Evolutionary conservation across 2,113 vertebrate species (phyloP), one percentile per base, ranked within the genome.

Genomic region (Pogonocichla stellata): DNA sequence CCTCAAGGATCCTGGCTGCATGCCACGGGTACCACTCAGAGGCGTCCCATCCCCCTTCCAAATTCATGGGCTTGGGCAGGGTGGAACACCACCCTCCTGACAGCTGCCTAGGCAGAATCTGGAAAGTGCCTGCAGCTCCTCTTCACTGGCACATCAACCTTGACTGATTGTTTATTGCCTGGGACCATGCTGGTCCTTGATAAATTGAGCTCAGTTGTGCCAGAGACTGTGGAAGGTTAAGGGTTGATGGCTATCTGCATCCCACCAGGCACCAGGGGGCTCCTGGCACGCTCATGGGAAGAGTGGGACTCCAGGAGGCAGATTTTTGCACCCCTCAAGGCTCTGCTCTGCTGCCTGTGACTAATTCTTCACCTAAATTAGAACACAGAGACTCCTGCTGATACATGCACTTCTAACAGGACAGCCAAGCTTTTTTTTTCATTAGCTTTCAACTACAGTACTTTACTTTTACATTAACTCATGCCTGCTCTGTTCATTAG

Each of bases 321-420:
- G 54, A 36, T 26, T 34, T 33, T 34, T 75, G 54, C 53, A 54
- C 36, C 28, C 60, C 57, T 5, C 2, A 4, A 58, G 65, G 57
- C 34, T 72, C 80, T 69, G 23, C 45, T 80, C 51, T 70, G 12
- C 61, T 1, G 12, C n/a, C 72, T 40, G 9, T 36, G 53, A 88
- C 56, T 92, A 85, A 95, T 79, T 60, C 74, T 61, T 92, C 71
- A 36, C 34, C 48, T 61, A 58, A 89, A 85, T 79, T 77, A 47
- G 58, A 93, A 61, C 42, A 38, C 0, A 0, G 24, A 62, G 13
- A 25, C 12, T 82, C 77, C 71, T 80, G 62, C 77, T 79, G 62
- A 81, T 40, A 66, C 45, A 50, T 1, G 33, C 17, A 61, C 36
- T 29, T 47, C 45, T 64, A 82, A 26, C 42, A 80, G 67, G 43